Base-by-base conservation (phyloP, 2,888 invertebrate genomes). In the Minunthozetes semirufus region DNA sequence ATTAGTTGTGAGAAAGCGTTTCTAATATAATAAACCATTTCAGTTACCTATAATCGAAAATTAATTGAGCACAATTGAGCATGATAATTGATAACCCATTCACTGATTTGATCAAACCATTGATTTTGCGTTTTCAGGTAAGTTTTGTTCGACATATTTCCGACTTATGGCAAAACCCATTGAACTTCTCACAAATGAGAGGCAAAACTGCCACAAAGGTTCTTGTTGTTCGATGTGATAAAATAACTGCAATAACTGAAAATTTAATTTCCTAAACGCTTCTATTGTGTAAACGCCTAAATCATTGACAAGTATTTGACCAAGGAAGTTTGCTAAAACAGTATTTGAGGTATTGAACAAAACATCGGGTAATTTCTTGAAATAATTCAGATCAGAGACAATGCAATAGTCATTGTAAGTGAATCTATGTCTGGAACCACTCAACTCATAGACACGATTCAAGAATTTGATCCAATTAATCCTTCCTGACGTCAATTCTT, bases 111-210 rank as follows among this genome's bases (percentile, higher is more conserved):
- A 59, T 9, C 25, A 29, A 17, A 61, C 61, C 61, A 27, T 61
- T 1, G 25, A 1, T n/a, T 61, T 61, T 17, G 29, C n/a, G 0
- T 29, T 29, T 27, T 9, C 4, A 17, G 25, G 5, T 17, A 61
- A 33, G n/a, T 33, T 61, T 33, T 61, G 15, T 33, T 61, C 61
- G 5, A 61, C n/a, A 61, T 61, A 61, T 61, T 33, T 33, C n/a
- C 61, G 61, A 33, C 61, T 61, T 33, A 61, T 61, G 33, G 61
- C 61, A 11, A 33, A 61, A 15, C 9, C 25, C 33, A 61, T 33
- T 8, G 17, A 4, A n/a, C 11, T 61, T 17, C 17, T 17, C 2
- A 61, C 29, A 9, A 33, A 29, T 25, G 25, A 4, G 1, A 29
- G 1, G 17, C 61, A 61, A 5, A 33, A 25, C 17, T 33, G 22